Conservation (phyloP, 1,140 invertebrate genomes). For the Neodiprion lecontei region DNA sequence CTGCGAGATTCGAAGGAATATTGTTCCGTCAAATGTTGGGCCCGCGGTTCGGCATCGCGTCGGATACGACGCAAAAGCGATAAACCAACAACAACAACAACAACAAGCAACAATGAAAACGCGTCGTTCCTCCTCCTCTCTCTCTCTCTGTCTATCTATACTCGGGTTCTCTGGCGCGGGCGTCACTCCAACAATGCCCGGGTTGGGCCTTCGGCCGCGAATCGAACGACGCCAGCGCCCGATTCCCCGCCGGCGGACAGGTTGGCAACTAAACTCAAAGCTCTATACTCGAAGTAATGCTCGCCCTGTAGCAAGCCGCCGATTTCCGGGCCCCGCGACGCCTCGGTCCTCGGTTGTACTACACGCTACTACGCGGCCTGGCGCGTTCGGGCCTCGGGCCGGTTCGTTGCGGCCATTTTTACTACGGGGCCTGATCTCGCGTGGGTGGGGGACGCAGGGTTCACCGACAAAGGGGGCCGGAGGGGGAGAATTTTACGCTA, state of each 20-base stretch:
- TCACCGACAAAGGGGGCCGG: constrained; percentile 42
- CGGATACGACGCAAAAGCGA: not conserved
- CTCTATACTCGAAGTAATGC: not conserved
- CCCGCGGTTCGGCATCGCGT: no score
- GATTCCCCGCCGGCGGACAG: constrained; percentile 40
- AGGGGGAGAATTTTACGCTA: constrained; percentile 47
- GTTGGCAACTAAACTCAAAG: constrained; percentile 33
- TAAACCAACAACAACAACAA: not conserved
- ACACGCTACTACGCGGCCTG: no score
- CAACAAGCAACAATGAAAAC: constrained; percentile 2
- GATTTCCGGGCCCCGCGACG: no score
- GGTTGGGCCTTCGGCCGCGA: constrained; percentile 44
- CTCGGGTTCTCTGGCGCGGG: constrained; percentile 42
- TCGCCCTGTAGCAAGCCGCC: not conserved
- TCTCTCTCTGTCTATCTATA: not conserved
- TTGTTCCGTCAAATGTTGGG: no score
- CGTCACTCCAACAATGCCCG: constrained; percentile 56
- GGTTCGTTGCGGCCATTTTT: constrained; percentile 47
- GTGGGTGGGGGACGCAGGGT: constrained; percentile 51
- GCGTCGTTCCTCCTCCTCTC: not conserved
- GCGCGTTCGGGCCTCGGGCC: no score
- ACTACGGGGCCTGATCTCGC: constrained; percentile 43
- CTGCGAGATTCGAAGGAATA: not conserved
- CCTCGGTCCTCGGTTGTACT: no score
- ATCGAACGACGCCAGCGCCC: constrained; percentile 44